Percentiles rank a stretch among this genome's conserved stretches.
These are phyloP conservation scores for Notamacropus eugenii DNA, from an alignment of 2,797 vertebrate species.

Conservation along the genomic window DNA sequence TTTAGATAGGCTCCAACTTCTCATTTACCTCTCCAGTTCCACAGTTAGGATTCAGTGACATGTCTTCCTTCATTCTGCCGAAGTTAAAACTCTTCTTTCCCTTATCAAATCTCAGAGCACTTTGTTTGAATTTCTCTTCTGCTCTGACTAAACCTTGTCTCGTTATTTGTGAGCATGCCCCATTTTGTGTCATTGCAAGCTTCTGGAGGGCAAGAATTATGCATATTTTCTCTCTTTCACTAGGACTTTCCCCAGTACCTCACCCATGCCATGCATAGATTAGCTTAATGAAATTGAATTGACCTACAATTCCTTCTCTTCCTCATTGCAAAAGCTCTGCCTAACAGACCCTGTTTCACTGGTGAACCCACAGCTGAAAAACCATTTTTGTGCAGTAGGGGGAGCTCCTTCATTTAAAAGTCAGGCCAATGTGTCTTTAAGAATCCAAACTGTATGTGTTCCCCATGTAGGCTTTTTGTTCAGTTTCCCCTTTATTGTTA, in stretches of 20 bases:
- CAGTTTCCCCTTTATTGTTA: constrained; percentile 12
- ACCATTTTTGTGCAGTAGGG: constrained; percentile 37
- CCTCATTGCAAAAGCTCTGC: neutral
- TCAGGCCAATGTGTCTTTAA: neutral
- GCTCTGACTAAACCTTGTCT: neutral
- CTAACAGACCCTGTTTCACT: neutral
- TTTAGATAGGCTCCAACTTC: neutral
- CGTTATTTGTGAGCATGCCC: neutral
- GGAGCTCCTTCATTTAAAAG: constrained; percentile 30
- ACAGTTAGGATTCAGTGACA: neutral
- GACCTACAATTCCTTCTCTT: neutral
- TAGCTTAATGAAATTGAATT: neutral
- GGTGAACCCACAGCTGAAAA: neutral
- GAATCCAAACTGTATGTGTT: neutral
- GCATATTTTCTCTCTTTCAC: neutral
- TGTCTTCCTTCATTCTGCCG: neutral
- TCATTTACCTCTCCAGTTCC: neutral
- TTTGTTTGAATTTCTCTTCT: neutral
- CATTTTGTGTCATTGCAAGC: neutral
- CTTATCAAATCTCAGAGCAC: neutral
- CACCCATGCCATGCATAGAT: neutral
- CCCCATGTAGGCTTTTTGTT: neutral
- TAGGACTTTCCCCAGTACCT: neutral
- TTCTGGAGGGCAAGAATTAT: neutral
- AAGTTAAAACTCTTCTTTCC: neutral